These are phyloP conservation scores for Pelosia muscerda DNA, from an alignment of 2,888 invertebrate species.

Conservation along the genomic window DNA sequence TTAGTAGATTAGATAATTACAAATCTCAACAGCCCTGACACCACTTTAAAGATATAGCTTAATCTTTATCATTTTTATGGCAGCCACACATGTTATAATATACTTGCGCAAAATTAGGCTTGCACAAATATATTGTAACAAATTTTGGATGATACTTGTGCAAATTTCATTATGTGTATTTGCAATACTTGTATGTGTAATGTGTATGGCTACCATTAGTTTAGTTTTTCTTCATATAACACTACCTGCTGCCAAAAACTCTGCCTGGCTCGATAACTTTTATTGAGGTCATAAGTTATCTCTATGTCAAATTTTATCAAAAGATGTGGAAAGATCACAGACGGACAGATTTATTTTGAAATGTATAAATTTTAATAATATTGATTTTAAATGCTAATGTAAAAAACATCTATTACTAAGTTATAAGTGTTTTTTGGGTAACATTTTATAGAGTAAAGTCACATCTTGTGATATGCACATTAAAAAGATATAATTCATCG, in stretches of 20 bases:
- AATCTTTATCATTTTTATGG: background rate
- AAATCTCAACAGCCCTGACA: slow-evolving; percentile 1
- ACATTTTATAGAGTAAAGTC: background rate
- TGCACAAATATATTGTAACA: no score
- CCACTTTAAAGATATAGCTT: background rate
- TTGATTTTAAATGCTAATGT: no score
- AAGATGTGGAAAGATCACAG: no score
- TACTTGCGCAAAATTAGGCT: no score
- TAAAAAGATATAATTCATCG: background rate
- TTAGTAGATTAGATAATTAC: slow-evolving; percentile 20
- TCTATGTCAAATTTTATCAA: no score
- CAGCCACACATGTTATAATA: no score
- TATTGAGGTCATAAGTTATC: background rate
- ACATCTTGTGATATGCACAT: background rate
- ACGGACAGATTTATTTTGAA: no score
- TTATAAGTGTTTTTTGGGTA: background rate
- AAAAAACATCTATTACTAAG: background rate
- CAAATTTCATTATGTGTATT: no score
- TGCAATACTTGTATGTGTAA: background rate
- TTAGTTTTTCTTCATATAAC: background rate
- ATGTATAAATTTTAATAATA: no score
- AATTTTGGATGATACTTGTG: no score
- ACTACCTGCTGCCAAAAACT: background rate
- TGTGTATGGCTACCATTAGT: background rate
- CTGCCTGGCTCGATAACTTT: background rate